Evolutionary conservation across 2,888 invertebrate genomes (phyloP).

Genomic region (Seira sanloemensis): DNA sequence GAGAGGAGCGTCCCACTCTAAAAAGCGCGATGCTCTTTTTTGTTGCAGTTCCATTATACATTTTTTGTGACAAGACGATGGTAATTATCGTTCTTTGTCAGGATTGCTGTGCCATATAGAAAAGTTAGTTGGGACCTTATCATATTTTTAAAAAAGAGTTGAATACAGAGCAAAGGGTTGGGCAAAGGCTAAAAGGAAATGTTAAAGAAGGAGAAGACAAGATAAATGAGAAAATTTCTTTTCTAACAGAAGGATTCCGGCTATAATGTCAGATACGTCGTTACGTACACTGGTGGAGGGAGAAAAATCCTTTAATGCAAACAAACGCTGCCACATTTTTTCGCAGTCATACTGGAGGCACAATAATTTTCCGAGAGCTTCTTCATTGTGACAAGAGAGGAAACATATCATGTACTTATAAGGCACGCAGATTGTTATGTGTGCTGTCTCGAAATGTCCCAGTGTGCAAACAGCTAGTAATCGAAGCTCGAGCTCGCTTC

Average conservation of each 20-base stretch:
- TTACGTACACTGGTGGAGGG: not conserved
- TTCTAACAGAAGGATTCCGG: not conserved
- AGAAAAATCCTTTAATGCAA: no score
- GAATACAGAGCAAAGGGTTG: not conserved
- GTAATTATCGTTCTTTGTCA: conserved; percentile 51
- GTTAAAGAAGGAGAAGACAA: not conserved
- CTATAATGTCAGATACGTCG: not conserved
- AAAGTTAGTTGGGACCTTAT: conserved; percentile 10
- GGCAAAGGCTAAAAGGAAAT: not conserved
- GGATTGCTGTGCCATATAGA: not conserved
- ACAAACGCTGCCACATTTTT: not conserved
- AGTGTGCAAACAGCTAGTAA: no score
- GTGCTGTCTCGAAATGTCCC: no score
- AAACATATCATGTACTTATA: not conserved
- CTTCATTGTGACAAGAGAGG: not conserved
- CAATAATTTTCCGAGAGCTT: not conserved
- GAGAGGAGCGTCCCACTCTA: not conserved
- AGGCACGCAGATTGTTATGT: not conserved
- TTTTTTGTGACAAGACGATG: conserved; percentile 21
- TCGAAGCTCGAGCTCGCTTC: no score
- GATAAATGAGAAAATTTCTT: conserved; percentile 14
- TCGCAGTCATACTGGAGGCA: not conserved
- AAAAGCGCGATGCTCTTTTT: not conserved
- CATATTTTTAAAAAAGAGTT: conserved; percentile 26
- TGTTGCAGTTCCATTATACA: conserved; percentile 6